Percentiles rank a stretch among this genome's conserved stretches.
Conservation (phyloP, 2,888 invertebrate genomes). For the Taenaris catops region DNA sequence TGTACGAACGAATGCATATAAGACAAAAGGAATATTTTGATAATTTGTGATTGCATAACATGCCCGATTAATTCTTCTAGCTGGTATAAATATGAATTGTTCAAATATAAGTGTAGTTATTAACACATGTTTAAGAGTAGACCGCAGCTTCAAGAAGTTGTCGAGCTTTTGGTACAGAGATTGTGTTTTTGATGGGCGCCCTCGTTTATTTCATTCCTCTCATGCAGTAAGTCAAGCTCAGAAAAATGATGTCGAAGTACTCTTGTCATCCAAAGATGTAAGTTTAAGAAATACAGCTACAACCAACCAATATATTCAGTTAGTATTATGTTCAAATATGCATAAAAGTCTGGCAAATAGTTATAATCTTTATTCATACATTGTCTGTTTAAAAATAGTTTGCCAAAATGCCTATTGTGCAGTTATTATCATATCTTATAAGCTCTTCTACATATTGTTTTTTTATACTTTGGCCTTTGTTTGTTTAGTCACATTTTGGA, state of each 20-base stretch:
- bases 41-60: slow-evolving; percentile 50
- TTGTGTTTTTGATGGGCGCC: slow-evolving; percentile 28
- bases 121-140: slow-evolving; percentile 46
- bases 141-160: slow-evolving; percentile 39
- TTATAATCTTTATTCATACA: too few species aligned
- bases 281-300: slow-evolving; percentile 33
- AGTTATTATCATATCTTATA: too few species aligned
- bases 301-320: too few species aligned
- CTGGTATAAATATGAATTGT: slow-evolving; percentile 58
- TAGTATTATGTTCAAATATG: too few species aligned
- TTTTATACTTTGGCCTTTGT: too few species aligned
- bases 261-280: slow-evolving; percentile 67
- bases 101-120: slow-evolving; percentile 43
- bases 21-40: background rate
- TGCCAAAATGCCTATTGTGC: too few species aligned
- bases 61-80: slow-evolving; percentile 31
- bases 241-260: slow-evolving; percentile 47
- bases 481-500: too few species aligned
- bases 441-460: too few species aligned
- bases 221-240: slow-evolving; percentile 32
- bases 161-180: slow-evolving; percentile 35
- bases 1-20: background rate
- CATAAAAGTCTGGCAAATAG: too few species aligned
- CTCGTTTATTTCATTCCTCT: slow-evolving; percentile 39
- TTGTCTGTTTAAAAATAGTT: too few species aligned